These are phyloP conservation scores for Molorchus minor DNA, from an alignment of 2,888 invertebrate genomes.

Conservation along the genomic window DNA sequence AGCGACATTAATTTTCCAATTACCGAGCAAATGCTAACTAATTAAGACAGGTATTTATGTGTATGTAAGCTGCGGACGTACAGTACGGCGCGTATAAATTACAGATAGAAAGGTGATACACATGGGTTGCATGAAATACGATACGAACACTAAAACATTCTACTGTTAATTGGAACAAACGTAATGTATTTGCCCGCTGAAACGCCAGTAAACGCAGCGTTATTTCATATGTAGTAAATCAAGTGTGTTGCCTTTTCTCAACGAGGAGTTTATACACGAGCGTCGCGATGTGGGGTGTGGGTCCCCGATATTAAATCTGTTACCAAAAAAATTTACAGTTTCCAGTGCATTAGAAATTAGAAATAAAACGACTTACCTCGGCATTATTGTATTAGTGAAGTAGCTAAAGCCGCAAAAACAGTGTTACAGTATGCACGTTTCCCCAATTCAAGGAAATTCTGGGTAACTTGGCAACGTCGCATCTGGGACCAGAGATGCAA, in stretches of 20 bases:
- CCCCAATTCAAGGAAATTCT: no score
- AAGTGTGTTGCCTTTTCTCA: constrained; percentile 10
- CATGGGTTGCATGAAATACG: constrained; percentile 1
- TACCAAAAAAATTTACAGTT: no score
- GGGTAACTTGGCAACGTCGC: no score
- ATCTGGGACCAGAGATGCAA: no score
- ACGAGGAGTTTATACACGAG: constrained; percentile 5
- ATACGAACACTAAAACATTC: background rate
- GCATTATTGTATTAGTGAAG: no score
- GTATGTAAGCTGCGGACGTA: background rate
- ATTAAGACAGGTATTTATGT: constrained; percentile 5
- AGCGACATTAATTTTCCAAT: constrained; percentile 4
- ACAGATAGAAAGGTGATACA: constrained; percentile 9
- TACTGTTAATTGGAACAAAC: constrained; percentile 11
- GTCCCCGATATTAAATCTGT: no score
- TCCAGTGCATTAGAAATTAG: no score
- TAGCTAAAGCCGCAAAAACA: no score
- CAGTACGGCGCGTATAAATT: background rate
- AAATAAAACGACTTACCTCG: no score
- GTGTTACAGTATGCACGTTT: no score
- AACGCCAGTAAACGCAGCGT: constrained; percentile 4
- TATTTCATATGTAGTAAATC: constrained; percentile 16
- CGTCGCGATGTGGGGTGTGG: no score
- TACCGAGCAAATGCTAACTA: constrained; percentile 4
- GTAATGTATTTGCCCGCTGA: constrained; percentile 11